A percentile compares a stretch with the other conserved stretches of the same genome.
Evolutionary conservation across 2,888 invertebrate species (phyloP).

Genomic region (Dryobota labecula): DNA sequence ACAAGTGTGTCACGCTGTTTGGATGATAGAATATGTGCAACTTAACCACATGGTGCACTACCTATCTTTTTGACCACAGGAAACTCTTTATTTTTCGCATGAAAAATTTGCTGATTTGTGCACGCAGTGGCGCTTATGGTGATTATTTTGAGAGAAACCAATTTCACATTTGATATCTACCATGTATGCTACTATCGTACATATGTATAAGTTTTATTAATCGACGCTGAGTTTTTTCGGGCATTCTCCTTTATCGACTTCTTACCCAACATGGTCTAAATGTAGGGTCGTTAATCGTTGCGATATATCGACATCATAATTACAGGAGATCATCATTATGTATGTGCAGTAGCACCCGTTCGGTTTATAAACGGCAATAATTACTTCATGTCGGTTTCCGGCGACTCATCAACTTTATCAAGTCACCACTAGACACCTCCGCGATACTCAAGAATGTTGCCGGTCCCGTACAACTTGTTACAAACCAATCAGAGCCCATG

Average conservation of each 20-base stretch:
- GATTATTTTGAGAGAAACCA: background rate
- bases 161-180: background rate
- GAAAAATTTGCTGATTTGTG: background rate
- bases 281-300: slow-evolving; percentile 3
- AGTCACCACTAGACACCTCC: slow-evolving; percentile 46
- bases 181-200: background rate
- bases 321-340: slow-evolving; percentile 44
- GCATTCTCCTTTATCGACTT: background rate
- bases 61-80: background rate
- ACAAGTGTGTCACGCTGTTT: background rate
- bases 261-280: background rate
- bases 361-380: slow-evolving; percentile 45
- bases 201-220: background rate
- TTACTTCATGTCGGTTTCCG: slow-evolving; percentile 64
- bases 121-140: background rate
- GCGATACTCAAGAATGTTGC: slow-evolving; percentile 68
- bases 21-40: too few relatives aligned
- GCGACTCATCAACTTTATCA: slow-evolving; percentile 65
- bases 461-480: slow-evolving; percentile 68
- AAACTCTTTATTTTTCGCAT: background rate
- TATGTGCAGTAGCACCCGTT: slow-evolving; percentile 20
- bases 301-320: slow-evolving; percentile 40
- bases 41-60: background rate
- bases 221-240: background rate
- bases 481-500: slow-evolving; percentile 62